These are phyloP conservation scores for Porites australiensis DNA, from an alignment of 64 coral and sea anemone species.

Conservation along the genomic window DNA sequence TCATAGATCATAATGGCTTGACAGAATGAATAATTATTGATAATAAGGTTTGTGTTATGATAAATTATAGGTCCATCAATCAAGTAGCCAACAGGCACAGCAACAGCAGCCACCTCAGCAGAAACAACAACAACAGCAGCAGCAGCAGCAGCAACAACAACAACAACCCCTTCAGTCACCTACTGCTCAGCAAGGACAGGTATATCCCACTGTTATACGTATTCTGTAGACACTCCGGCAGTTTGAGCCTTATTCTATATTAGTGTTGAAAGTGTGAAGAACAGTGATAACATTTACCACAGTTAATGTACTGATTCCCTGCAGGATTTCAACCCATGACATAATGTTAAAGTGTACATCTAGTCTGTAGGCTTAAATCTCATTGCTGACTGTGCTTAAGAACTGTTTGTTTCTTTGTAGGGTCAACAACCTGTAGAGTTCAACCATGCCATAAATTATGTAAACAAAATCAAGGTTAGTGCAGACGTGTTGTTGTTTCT, in stretches of 20 bases:
- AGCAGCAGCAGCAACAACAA: slow-evolving; percentile 80
- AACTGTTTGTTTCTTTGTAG: slow-evolving; percentile 44
- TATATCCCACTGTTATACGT: slow-evolving; percentile 3
- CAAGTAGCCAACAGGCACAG: slow-evolving; percentile 60
- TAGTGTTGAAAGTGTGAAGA: no score
- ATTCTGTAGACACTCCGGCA: no score
- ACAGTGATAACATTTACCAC: no score
- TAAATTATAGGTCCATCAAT: slow-evolving; percentile 58
- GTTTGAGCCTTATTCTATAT: no score
- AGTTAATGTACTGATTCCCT: no score
- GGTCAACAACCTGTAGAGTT: slow-evolving; percentile 97
- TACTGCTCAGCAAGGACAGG: slow-evolving; percentile 91
- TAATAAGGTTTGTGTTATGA: background rate
- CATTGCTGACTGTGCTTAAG: no score
- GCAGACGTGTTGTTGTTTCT: background rate
- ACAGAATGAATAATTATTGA: no score
- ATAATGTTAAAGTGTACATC: no score
- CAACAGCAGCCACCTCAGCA: slow-evolving; percentile 56
- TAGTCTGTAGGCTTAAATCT: no score
- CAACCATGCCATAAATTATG: slow-evolving; percentile 99
- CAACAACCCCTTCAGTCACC: slow-evolving; percentile 67
- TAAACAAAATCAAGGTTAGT: slow-evolving; percentile 97
- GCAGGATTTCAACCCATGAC: no score
- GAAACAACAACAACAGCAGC: slow-evolving; percentile 66
- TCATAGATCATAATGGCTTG: no score